Conservation (phyloP, 2,113 vertebrate genomes). For the Brienomyrus brachyistius region DNA sequence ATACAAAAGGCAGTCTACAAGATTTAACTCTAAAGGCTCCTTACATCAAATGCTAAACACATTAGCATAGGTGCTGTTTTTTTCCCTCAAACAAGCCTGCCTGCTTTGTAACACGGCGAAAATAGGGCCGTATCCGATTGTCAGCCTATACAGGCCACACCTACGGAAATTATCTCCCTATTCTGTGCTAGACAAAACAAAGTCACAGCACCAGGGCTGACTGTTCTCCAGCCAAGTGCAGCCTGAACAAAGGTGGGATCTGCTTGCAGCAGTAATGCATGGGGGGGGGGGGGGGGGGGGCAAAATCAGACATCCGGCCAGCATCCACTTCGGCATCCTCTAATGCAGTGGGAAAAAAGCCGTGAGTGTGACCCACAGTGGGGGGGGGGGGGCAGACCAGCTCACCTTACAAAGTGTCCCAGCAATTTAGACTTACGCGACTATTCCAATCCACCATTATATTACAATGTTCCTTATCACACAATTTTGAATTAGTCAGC, state of each 20-base stretch:
- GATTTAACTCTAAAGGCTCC: background rate
- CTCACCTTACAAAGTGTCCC: background rate
- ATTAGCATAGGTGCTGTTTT: background rate
- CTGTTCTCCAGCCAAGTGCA: background rate
- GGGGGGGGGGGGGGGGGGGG: background rate
- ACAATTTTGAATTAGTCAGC: background rate
- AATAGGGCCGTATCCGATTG: background rate
- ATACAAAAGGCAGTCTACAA: background rate
- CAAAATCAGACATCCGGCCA: too few species aligned
- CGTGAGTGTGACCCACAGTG: too few species aligned
- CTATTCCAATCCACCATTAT: background rate
- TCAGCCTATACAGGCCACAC: background rate
- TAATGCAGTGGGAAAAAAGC: too few species aligned
- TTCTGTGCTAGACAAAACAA: background rate
- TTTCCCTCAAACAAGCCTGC: background rate
- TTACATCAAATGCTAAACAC: background rate
- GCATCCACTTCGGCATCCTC: too few species aligned
- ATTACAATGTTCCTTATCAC: background rate
- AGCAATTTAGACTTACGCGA: background rate
- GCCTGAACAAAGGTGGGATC: background rate
- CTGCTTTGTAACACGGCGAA: background rate
- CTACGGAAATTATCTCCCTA: background rate
- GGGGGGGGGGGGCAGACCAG: background rate
- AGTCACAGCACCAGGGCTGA: background rate
- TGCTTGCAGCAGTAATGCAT: background rate